A percentile compares a stretch with the other conserved stretches of the same genome.
phyloP scores from a whole-genome alignment of 2,113 vertebrate species.

The Crocuta crocuta region DNA sequence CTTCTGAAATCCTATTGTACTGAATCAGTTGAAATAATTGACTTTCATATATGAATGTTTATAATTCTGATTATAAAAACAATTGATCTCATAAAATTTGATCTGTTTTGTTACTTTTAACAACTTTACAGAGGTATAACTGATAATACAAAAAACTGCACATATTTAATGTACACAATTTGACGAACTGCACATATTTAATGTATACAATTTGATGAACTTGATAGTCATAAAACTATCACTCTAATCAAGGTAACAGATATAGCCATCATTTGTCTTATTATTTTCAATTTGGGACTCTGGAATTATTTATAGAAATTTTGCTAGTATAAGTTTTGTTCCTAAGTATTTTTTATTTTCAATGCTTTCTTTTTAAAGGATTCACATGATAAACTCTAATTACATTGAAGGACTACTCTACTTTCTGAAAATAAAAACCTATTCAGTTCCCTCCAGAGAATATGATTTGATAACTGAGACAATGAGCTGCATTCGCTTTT shows the following conservation, averaged over 20 bases:
- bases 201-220: background rate
- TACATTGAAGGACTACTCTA: background rate
- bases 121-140: background rate
- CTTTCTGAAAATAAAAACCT: constrained; percentile 46
- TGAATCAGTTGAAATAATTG: background rate
- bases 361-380: background rate
- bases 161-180: background rate
- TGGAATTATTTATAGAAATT: constrained; percentile 14
- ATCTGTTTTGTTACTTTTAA: background rate
- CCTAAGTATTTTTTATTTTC: background rate
- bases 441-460: background rate
- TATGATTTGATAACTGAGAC: background rate
- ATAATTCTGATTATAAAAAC: background rate
- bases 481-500: background rate
- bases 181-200: background rate
- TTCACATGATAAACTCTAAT: constrained; percentile 38
- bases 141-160: background rate
- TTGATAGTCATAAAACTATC: background rate
- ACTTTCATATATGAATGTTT: background rate
- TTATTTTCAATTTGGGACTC: background rate
- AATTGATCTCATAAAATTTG: background rate
- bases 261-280: background rate
- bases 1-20: background rate
- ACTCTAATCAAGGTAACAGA: background rate
- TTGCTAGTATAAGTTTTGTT: background rate